Evolutionary conservation across 2,113 vertebrate genomes (phyloP).

Genomic region (Poeciliopsis occidentalis): DNA sequence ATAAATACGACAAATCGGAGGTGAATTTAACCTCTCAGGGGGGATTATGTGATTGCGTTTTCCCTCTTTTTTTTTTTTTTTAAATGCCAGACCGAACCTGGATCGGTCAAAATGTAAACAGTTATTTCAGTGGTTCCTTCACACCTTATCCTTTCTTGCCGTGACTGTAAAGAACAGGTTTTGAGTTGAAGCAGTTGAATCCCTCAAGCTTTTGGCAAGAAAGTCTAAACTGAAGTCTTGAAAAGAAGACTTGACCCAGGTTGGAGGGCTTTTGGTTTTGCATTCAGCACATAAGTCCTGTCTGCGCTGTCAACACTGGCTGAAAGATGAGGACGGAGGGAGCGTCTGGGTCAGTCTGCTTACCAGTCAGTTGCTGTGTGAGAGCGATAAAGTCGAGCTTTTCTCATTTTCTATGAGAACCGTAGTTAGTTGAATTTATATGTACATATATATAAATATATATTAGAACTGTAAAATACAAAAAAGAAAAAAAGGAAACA

Average conservation of each 20-base stretch:
- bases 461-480: conserved; percentile 78
- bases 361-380: conserved; percentile 70
- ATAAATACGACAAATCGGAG: conserved; percentile 3
- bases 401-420: conserved; percentile 83
- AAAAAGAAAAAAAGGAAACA: conserved; percentile 71
- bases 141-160: background rate
- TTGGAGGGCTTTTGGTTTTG: conserved; percentile 4
- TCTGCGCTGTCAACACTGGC: conserved; percentile 21
- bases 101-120: conserved; percentile 38
- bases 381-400: conserved; percentile 73
- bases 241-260: conserved; percentile 8
- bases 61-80: conserved; percentile 23
- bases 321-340: conserved; percentile 20
- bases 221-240: conserved; percentile 11
- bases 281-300: conserved; percentile 2
- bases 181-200: background rate
- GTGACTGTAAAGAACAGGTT: background rate
- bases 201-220: background rate
- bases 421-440: conserved; percentile 77
- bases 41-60: conserved; percentile 6
- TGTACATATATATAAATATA: conserved; percentile 83
- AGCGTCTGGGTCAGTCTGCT: conserved; percentile 49
- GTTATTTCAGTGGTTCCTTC: conserved; percentile 10
- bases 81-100: conserved; percentile 36
- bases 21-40: conserved; percentile 10